phyloP scores from a whole-genome alignment of 2,888 invertebrate genomes.

The Cephus runcator region DNA sequence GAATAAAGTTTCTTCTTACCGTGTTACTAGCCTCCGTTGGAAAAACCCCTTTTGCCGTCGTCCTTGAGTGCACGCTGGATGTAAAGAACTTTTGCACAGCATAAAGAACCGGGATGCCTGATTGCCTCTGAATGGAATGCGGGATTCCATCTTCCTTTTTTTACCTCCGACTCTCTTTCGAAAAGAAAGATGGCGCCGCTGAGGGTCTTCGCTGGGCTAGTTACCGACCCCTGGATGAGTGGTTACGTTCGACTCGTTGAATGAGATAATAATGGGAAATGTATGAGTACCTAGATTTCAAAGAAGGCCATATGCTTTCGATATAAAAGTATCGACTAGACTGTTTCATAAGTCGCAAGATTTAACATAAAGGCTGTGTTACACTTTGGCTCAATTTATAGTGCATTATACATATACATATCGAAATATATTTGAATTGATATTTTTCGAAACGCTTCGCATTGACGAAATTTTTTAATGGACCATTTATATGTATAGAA shows the following conservation, averaged over 20 bases:
- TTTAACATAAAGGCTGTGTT: not conserved
- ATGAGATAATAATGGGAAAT: not conserved
- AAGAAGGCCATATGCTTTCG: not conserved
- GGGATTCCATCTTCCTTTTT: conserved; percentile 29
- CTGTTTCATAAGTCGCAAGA: not conserved
- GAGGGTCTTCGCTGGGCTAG: not conserved
- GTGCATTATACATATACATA: not conserved
- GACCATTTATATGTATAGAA: not conserved
- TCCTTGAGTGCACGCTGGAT: conserved; percentile 8
- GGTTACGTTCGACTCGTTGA: not conserved
- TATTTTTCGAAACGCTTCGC: not conserved
- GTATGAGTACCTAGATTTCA: not conserved
- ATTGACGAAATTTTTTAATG: not conserved
- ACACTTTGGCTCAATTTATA: not conserved
- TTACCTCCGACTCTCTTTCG: not conserved
- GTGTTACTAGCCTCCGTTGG: conserved; percentile 14
- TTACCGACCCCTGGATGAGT: not conserved
- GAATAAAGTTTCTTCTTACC: conserved; percentile 36
- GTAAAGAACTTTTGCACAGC: conserved; percentile 21
- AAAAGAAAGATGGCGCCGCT: not conserved
- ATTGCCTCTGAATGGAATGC: conserved; percentile 41
- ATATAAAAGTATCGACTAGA: not conserved
- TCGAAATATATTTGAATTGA: not conserved
- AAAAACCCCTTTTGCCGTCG: conserved; percentile 36
- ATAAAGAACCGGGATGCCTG: conserved; percentile 36